Base-by-base conservation (phyloP, 2,888 invertebrate genomes). In the Athetis lepigone region DNA sequence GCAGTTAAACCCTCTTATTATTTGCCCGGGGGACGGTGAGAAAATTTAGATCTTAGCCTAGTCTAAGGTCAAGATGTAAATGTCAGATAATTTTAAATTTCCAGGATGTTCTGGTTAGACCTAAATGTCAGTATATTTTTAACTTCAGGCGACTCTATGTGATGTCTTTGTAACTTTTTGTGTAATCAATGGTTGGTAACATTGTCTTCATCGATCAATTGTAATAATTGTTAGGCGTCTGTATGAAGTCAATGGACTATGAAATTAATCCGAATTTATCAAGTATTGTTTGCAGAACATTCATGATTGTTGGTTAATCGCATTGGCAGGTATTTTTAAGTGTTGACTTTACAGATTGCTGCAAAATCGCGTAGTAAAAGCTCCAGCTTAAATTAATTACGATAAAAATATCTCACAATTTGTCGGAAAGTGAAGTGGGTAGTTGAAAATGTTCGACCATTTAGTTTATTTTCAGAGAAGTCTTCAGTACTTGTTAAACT, bases 101-200 rank as follows among this genome's bases (percentile, higher is more conserved):
- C 21, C 21, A 42, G 40, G 36, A 29, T 55, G 25, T 47, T 47
- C 5, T 13, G 45, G 21, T 37, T 39, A 40, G 27, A 51, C 36
- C 8, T 67, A 58, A 67, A 67, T 67, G 59, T 51, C 68, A 67
- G 40, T 16, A 5, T 51, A 67, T 67, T 39, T 67, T 52, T 47
- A 21, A 59, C 40, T 37, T 46, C n/a, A 51, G 51, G 18, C 7
- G 33, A 51, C 50, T 13, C 27, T 36, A 39, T 56, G 39, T 19
- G 8, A 25, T 27, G 9, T 18, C 7, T 27, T 29, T 21, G 36
- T 37, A 37, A 27, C 40, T 46, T 13, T 18, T 46, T 39, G 21
- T 19, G 55, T 64, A 66, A 56, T 59, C 59, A 37, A 59, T 40
- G 33, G 39, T 46, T 43, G 66, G 66, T 49, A 66, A 50, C 25